Base-by-base conservation (phyloP, 2,888 invertebrate species). In the Globia sparganii region DNA sequence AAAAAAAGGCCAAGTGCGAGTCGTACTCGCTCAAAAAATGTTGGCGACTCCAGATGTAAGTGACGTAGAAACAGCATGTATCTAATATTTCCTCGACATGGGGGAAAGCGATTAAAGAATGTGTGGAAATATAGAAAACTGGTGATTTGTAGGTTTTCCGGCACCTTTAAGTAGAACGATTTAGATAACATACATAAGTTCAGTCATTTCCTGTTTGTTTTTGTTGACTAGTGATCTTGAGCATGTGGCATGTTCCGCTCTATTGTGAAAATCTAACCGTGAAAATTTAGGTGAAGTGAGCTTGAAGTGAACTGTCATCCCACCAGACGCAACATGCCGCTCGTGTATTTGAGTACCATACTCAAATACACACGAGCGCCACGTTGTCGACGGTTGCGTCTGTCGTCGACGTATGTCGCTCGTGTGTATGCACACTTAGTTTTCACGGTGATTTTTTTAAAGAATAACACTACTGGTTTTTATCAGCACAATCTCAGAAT, bases 151-250 rank as follows among this genome's bases (percentile, higher is more conserved):
- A 25, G 9, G 2, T 18, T 49, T 40, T 49, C 59, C 40, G 78
- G 56, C 4, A 21, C 25, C 18, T 68, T 21, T n/a, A 13, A 13
- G 6, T 21, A 34, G 69, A 58, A n/a, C 53, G 1, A 61, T 66
- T 59, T 59, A 71, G 58, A 78, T 78, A 53, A 64, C 1, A 25
- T 40, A 37, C 2, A 4, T 11, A 13, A n/a, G 25, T 67, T 34
- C 58, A 18, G 15, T 3, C 25, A 65, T 49, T 78, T 78, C 65
- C 34, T 78, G 34, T 78, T 78, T 78, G 28, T 28, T 28, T 64
- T 62, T 25, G 25, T 28, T 40, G 18, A 71, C 2, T 13, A 40
- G 31, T n/a, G 15, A 11, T 15, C 28, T 43, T 25, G 11, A 21
- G 25, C 5, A 65, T 9, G 5, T 37, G 49, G 18, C 49, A 53